A percentile compares a stretch with the other conserved stretches of the same genome.
Conservation (phyloP, 35 echinoderm and acorn worm genomes). For the Anneissia japonica region DNA sequence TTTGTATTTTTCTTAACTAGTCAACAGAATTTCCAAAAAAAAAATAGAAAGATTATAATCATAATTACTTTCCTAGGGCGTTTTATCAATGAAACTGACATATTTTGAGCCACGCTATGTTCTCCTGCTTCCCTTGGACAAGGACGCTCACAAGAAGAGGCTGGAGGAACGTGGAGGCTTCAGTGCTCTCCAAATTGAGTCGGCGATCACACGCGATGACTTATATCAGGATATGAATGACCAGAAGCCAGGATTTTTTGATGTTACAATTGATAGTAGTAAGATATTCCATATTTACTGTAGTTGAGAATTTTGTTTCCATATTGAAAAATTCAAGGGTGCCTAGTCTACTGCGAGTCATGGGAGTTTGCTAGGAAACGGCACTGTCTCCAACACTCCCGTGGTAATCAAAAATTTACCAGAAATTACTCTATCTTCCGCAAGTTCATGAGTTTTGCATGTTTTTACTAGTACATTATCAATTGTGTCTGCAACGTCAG, state of each 20-base stretch:
- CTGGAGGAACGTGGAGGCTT: slow-evolving; percentile 50
- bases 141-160: slow-evolving; percentile 49
- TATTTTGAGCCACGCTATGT: slow-evolving; percentile 94
- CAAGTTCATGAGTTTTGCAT: neutral
- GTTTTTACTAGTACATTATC: neutral
- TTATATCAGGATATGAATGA: slow-evolving; percentile 75
- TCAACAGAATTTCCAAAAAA: too few species aligned
- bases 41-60: too few species aligned
- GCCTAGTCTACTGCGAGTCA: neutral
- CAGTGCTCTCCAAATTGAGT: slow-evolving; percentile 45
- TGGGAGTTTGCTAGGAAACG: neutral
- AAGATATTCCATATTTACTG: slow-evolving; percentile 34
- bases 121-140: slow-evolving; percentile 69
- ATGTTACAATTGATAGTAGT: slow-evolving; percentile 93
- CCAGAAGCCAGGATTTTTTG: slow-evolving; percentile 96
- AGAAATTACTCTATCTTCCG: neutral
- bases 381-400: neutral
- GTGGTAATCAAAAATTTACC: neutral
- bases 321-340: neutral
- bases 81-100: slow-evolving; percentile 79
- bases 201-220: slow-evolving; percentile 38
- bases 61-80: slow-evolving; percentile 72
- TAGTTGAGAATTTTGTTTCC: neutral
- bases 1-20: too few species aligned
- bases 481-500: too few species aligned